Evolutionary conservation across 1,140 invertebrate species (phyloP).

Genomic region (Geopemphigus sp.): DNA sequence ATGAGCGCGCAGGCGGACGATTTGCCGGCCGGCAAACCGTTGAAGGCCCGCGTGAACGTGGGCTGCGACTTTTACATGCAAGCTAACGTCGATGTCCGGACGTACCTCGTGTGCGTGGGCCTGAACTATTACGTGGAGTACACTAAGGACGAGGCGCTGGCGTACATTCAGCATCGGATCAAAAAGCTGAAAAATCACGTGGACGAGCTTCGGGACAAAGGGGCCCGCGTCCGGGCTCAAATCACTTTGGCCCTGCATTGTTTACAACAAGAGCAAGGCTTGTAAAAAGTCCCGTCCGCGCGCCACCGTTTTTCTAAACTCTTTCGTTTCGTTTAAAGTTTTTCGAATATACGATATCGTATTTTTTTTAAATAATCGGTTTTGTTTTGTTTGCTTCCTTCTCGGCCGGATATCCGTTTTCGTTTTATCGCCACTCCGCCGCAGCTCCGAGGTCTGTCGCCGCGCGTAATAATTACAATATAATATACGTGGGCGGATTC

Average conservation of each 20-base stretch:
- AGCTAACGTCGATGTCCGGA: conserved; percentile 68
- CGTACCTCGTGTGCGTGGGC: conserved; percentile 72
- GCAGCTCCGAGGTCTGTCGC: not conserved
- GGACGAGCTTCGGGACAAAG: conserved; percentile 64
- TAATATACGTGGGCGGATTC: not conserved
- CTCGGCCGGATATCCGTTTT: conserved; percentile 19
- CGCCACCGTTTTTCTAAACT: no score
- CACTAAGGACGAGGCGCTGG: conserved; percentile 66
- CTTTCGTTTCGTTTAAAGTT: no score
- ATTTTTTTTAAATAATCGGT: not conserved
- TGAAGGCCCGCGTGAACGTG: conserved; percentile 77
- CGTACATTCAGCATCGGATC: conserved; percentile 69
- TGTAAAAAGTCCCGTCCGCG: not conserved
- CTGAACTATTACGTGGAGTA: conserved; percentile 75
- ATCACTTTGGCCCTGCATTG: conserved; percentile 74
- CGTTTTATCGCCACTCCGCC: not conserved
- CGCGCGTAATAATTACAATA: not conserved
- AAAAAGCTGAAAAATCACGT: conserved; percentile 65
- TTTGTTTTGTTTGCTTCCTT: not conserved
- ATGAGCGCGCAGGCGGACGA: conserved; percentile 55
- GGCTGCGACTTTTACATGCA: conserved; percentile 75
- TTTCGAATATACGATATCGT: no score
- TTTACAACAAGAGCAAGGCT: conserved; percentile 60
- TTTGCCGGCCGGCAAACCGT: conserved; percentile 55
- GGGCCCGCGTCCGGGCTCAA: conserved; percentile 70